Evolutionary conservation across 1,140 invertebrate genomes (phyloP).

Genomic region (Triops cancriformis): DNA sequence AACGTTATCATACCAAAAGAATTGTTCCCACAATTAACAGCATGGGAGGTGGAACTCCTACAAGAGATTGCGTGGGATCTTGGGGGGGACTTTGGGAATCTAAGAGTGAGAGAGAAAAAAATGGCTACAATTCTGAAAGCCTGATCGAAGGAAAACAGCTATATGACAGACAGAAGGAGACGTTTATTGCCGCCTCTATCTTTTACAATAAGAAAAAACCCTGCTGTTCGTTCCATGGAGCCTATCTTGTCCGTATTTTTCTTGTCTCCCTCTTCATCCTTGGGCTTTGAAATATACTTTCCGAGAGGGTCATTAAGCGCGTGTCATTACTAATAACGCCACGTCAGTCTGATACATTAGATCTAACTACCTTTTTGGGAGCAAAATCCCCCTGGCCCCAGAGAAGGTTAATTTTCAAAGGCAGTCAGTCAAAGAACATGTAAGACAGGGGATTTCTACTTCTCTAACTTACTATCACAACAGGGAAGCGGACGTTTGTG

Average conservation of each 20-base stretch:
- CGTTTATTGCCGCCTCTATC: background rate
- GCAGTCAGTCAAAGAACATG: too few relatives aligned
- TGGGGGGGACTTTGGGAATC: background rate
- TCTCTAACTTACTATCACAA: too few relatives aligned
- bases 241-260: background rate
- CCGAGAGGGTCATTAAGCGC: slow-evolving; percentile 8
- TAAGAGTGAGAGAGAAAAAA: background rate
- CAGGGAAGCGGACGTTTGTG: too few relatives aligned
- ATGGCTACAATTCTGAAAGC: background rate
- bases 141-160: background rate
- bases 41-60: background rate
- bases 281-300: background rate
- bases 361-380: background rate
- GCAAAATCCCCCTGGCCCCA: too few relatives aligned
- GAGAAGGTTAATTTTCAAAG: too few relatives aligned
- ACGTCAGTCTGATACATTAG: background rate
- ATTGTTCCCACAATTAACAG: background rate
- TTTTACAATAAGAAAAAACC: too few relatives aligned
- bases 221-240: background rate
- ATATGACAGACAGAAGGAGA: background rate
- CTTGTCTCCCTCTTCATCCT: background rate
- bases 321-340: slow-evolving; percentile 10
- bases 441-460: too few relatives aligned
- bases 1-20: background rate
- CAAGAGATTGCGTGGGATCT: background rate